A percentile compares a stretch with the other conserved stretches of the same genome.
Conservation (phyloP, 2,113 vertebrate genomes). For the Periophthalmus modestus region DNA sequence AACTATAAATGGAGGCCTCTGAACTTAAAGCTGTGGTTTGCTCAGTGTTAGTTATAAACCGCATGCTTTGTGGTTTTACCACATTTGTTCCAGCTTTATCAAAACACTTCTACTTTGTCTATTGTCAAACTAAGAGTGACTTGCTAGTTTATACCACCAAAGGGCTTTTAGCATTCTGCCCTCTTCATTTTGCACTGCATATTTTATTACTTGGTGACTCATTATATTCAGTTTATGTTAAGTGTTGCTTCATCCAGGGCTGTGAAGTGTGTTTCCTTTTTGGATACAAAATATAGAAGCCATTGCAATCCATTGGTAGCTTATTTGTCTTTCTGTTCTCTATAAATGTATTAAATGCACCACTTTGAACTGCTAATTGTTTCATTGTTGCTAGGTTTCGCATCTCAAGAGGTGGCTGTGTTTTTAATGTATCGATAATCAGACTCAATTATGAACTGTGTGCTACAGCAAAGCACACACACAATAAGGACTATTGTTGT, state of each 20-base stretch:
- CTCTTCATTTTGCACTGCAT: slow-evolving; percentile 1
- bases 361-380: background rate
- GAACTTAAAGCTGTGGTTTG: background rate
- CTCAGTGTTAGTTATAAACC: background rate
- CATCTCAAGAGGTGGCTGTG: background rate
- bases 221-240: slow-evolving; percentile 27
- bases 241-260: slow-evolving; percentile 34
- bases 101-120: too few relatives aligned
- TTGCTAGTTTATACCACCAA: too few relatives aligned
- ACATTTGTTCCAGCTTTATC: background rate
- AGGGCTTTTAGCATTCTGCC: background rate
- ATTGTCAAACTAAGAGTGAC: too few relatives aligned
- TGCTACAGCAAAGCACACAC: background rate
- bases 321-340: background rate
- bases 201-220: slow-evolving; percentile 26
- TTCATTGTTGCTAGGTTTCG: background rate
- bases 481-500: background rate
- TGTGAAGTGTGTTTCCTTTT: background rate
- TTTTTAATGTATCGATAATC: background rate
- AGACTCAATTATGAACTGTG: background rate
- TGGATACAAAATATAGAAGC: background rate
- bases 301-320: background rate
- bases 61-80: background rate
- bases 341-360: background rate
- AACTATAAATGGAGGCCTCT: background rate